Evolutionary conservation across 2,113 vertebrate genomes (phyloP).

Genomic region (Eubucco bourcierii): DNA sequence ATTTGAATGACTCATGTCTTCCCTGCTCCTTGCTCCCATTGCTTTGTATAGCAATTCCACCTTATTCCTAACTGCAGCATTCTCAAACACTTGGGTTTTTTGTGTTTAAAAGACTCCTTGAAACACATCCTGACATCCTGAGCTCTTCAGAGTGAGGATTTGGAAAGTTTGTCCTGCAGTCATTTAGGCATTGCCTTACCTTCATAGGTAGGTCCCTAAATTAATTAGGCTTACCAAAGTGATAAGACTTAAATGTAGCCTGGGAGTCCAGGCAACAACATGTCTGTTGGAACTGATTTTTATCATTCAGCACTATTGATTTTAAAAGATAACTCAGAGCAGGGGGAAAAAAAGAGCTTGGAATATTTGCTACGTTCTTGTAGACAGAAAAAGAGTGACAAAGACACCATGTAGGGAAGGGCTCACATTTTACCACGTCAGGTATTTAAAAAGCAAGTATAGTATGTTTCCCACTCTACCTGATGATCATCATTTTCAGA

Average conservation of each 20-base stretch:
- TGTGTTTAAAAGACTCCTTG: not conserved
- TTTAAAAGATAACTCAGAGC: not conserved
- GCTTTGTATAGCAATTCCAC: not conserved
- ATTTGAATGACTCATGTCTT: not conserved
- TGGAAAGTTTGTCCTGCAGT: not conserved
- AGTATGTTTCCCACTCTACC: not conserved
- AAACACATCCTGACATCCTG: not conserved
- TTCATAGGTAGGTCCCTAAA: not conserved
- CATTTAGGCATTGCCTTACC: not conserved
- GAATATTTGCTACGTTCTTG: not conserved
- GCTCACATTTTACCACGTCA: not conserved
- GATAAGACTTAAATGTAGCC: not conserved
- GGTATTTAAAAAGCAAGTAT: not conserved
- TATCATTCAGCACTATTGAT: not conserved
- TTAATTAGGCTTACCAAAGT: not conserved
- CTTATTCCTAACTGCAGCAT: not conserved
- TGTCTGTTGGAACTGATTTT: rapidly evolving
- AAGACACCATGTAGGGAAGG: not conserved
- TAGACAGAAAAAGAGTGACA: not conserved
- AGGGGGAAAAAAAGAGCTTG: not conserved
- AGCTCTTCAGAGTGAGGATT: not conserved
- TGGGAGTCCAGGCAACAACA: not conserved
- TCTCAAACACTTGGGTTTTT: not conserved
- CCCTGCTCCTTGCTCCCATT: not conserved
- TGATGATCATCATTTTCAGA: not conserved